Evolutionary conservation across 1,140 invertebrate genomes (phyloP).

Genomic region (Parasteatoda tepidariorum): DNA sequence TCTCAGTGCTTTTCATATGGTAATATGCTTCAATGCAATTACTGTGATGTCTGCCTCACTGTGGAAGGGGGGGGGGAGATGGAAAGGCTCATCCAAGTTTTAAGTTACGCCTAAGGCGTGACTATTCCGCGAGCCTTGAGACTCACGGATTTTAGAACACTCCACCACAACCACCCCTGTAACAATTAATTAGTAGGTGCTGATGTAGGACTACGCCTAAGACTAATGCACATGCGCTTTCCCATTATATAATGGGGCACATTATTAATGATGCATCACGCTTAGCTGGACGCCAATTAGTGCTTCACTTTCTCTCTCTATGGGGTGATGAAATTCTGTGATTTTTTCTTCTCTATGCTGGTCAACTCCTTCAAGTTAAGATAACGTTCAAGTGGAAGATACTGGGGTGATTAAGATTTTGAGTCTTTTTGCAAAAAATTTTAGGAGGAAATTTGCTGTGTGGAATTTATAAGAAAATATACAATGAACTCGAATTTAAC

Average conservation of each 20-base stretch:
- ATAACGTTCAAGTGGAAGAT: too few relatives aligned
- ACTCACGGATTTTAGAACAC: conserved; percentile 39
- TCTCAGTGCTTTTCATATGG: too few relatives aligned
- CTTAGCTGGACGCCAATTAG: conserved; percentile 36
- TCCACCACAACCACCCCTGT: conserved; percentile 13
- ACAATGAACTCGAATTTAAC: too few relatives aligned
- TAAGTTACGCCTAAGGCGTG: conserved; percentile 60
- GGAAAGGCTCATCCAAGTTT: conserved; percentile 46
- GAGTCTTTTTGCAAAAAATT: too few relatives aligned
- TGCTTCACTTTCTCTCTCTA: neutral
- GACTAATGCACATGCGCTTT: conserved; percentile 12
- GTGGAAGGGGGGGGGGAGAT: neutral
- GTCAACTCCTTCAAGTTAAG: too few relatives aligned
- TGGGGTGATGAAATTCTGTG: conserved; percentile 5
- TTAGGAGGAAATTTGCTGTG: too few relatives aligned
- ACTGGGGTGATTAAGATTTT: too few relatives aligned
- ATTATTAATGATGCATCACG: conserved; percentile 39
- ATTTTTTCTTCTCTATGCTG: too few relatives aligned
- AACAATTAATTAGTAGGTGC: conserved; percentile 60
- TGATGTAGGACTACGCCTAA: conserved; percentile 54
- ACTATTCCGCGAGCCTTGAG: conserved; percentile 9
- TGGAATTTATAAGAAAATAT: too few relatives aligned
- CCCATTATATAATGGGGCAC: conserved; percentile 33
- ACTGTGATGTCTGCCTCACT: conserved; percentile 27
- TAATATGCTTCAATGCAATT: conserved; percentile 40